phyloP scores from a whole-genome alignment of 1,140 invertebrate genomes.

The Drosophila melanogaster region Release_6_plus_ISO1_MT NT_033777.3:20871001-20871500 shows the following conservation, averaged over 20 bases:
- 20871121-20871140: background rate
- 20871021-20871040: background rate
- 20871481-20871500: background rate
- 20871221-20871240: background rate
- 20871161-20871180: background rate
- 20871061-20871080: conserved; percentile 1
- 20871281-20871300: background rate
- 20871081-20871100: background rate
- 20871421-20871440: conserved; percentile 12
- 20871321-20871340: background rate
- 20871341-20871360: background rate
- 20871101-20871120: background rate
- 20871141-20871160: too few species aligned
- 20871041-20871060: background rate
- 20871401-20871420: background rate
- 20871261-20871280: conserved; percentile 1
- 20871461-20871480: background rate
- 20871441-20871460: background rate
- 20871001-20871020: conserved; percentile 3
- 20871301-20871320: conserved; percentile 12
- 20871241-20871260: background rate
- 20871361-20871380: background rate
- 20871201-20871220: background rate
- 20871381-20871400: background rate
- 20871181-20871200: background rate